Conservation (phyloP, 2,113 vertebrate species). For the Phyllopteryx taeniolatus region DNA sequence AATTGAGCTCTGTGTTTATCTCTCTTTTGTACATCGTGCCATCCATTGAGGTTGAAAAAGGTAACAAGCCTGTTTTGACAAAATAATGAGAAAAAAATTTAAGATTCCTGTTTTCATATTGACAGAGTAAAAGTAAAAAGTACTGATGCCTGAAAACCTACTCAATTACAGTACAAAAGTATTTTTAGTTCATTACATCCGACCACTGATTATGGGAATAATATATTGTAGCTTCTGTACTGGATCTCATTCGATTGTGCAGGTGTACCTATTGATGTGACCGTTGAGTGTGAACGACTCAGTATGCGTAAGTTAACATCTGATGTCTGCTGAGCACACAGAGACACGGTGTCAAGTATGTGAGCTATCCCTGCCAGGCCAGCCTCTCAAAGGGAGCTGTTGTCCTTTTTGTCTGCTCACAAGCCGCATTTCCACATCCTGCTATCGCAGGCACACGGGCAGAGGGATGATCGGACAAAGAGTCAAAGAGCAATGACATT, state of each 20-base stretch:
- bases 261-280: not conserved
- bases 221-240: not conserved
- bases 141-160: not conserved
- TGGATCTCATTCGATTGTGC: not conserved
- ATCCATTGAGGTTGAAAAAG: too few species aligned
- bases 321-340: slow-evolving; percentile 48
- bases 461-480: slow-evolving; percentile 30
- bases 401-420: slow-evolving; percentile 39
- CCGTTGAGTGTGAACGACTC: not conserved
- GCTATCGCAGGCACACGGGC: slow-evolving; percentile 11
- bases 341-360: slow-evolving; percentile 62
- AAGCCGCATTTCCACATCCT: slow-evolving; percentile 32
- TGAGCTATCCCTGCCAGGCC: slow-evolving; percentile 36
- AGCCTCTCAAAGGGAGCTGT: slow-evolving; percentile 54
- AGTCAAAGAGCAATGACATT: slow-evolving; percentile 26
- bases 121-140: not conserved
- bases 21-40: too few species aligned
- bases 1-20: too few species aligned
- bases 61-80: too few species aligned
- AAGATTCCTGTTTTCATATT: too few species aligned
- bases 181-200: not conserved
- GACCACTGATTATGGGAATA: not conserved
- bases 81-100: too few species aligned
- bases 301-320: slow-evolving; percentile 14
- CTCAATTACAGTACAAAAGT: not conserved